Percentiles rank a stretch among this genome's conserved stretches.
Evolutionary conservation across 2,888 invertebrate genomes (phyloP).

Genomic region (Hirudinaria manillensis): DNA sequence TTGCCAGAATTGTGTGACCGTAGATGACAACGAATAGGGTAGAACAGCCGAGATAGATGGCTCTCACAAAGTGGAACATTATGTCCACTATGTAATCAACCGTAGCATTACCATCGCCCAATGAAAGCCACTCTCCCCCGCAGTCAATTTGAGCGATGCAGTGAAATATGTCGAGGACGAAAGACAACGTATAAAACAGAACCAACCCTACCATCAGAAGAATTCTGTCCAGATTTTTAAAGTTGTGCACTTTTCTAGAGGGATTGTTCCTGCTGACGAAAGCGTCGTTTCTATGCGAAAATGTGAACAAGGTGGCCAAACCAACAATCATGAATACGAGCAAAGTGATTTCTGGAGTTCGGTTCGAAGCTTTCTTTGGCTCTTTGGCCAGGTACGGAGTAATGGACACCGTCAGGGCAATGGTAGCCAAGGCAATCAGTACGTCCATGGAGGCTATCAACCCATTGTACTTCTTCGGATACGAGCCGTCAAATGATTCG

Average conservation of each 20-base stretch:
- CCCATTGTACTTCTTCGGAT: constrained; percentile 7
- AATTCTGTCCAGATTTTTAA: not conserved
- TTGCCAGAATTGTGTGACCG: not conserved
- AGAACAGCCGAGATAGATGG: constrained; percentile 7
- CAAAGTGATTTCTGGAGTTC: not conserved
- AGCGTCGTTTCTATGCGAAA: not conserved
- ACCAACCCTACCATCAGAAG: constrained; percentile 15
- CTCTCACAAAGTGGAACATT: not conserved
- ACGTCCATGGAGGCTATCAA: constrained; percentile 16
- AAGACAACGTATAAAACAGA: constrained; percentile 17
- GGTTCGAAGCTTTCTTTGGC: not conserved
- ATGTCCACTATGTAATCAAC: not conserved
- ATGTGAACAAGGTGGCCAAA: not conserved
- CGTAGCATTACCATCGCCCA: not conserved
- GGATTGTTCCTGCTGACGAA: not conserved
- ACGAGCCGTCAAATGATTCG: no score
- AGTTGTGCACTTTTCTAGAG: not conserved
- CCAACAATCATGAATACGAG: constrained; percentile 11
- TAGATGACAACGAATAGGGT: constrained; percentile 5
- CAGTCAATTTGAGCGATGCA: constrained; percentile 15
- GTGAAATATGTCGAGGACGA: constrained; percentile 15
- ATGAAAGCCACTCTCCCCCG: not conserved
- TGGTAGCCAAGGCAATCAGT: constrained; percentile 7
- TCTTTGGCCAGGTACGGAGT: constrained; percentile 3
- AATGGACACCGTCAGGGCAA: not conserved